Conservation (phyloP, 2,888 invertebrate species). For the Prosapia bicincta region DNA sequence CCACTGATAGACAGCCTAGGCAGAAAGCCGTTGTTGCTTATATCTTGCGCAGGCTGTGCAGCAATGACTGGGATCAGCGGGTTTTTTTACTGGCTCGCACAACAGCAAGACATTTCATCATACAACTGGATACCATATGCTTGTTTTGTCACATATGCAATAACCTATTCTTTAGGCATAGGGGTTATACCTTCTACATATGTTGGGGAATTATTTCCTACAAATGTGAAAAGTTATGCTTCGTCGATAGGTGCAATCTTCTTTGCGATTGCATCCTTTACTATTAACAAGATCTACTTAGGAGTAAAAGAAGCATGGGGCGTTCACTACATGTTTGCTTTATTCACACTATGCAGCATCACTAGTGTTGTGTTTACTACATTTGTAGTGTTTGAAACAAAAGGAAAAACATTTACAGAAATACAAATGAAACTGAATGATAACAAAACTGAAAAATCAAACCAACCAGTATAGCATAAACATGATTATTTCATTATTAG, state of each 20-base stretch:
- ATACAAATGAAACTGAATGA: conserved; percentile 32
- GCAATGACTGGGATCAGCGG: conserved; percentile 27
- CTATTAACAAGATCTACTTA: conserved; percentile 34
- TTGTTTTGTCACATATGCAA: conserved; percentile 56
- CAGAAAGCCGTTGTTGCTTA: conserved; percentile 34
- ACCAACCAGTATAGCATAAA: neutral
- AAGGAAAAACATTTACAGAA: conserved; percentile 35
- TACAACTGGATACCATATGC: conserved; percentile 51
- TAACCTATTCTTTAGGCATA: conserved; percentile 57
- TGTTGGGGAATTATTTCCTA: conserved; percentile 37
- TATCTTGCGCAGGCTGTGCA: conserved; percentile 31
- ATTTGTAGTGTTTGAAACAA: conserved; percentile 36
- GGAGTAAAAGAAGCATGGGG: conserved; percentile 29
- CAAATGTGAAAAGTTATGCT: conserved; percentile 37
- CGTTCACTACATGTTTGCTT: conserved; percentile 32
- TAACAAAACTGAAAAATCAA: neutral
- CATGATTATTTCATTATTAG: too few relatives aligned
- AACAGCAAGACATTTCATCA: conserved; percentile 41
- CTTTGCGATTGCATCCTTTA: conserved; percentile 35
- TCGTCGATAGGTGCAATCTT: conserved; percentile 35
- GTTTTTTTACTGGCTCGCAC: conserved; percentile 31
- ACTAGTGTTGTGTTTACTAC: conserved; percentile 30
- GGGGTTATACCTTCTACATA: conserved; percentile 43
- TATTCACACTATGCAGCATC: conserved; percentile 31
- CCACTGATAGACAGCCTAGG: conserved; percentile 34